These are phyloP conservation scores for Catagonus wagneri DNA, from an alignment of 2,113 vertebrate genomes.

Conservation along the genomic window DNA sequence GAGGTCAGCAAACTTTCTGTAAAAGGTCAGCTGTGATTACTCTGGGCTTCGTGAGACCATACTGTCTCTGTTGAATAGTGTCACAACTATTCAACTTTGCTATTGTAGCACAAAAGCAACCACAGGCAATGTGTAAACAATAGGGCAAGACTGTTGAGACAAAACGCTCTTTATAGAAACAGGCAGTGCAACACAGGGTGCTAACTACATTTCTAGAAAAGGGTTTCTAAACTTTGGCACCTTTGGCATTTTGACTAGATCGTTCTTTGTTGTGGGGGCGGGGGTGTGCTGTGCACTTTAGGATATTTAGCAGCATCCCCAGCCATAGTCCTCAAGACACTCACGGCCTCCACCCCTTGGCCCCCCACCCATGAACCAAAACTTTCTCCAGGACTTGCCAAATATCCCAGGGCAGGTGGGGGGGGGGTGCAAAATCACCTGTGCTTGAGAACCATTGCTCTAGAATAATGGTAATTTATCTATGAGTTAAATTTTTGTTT, in stretches of 20 bases:
- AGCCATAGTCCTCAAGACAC: neutral
- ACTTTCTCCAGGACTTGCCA: neutral
- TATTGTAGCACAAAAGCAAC: neutral
- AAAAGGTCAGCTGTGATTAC: neutral
- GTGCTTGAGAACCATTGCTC: neutral
- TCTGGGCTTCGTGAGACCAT: neutral
- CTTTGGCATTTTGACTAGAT: neutral
- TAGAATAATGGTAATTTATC: neutral
- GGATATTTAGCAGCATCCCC: no score
- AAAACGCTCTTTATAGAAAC: neutral
- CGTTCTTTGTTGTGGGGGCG: neutral
- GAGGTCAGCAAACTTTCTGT: neutral
- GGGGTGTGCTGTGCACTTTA: neutral
- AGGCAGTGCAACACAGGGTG: accelerated
- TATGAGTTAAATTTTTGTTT: neutral
- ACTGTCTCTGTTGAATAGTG: neutral
- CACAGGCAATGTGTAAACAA: accelerated
- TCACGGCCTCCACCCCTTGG: no score
- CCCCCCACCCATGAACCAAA: neutral
- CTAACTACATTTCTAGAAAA: neutral
- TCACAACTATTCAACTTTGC: neutral
- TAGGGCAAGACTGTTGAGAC: neutral
- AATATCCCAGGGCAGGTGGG: accelerated
- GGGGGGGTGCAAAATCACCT: accelerated
- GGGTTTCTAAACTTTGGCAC: neutral